These are phyloP conservation scores for Pseudonaja textilis DNA, from an alignment of 2,113 vertebrate species.

Conservation along the genomic window DNA sequence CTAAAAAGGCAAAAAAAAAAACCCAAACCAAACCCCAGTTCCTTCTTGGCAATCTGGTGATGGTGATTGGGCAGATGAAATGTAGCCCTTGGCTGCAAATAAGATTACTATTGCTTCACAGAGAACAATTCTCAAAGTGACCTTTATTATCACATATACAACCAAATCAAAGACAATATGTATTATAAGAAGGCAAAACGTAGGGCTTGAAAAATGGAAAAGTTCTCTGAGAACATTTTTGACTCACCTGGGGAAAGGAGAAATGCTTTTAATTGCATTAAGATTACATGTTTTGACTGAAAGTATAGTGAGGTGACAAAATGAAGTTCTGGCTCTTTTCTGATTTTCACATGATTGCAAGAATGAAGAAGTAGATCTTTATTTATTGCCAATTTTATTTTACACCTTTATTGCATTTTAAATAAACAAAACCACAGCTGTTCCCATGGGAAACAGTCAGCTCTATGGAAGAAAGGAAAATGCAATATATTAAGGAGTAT, in stretches of 20 bases:
- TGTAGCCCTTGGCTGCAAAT: neutral
- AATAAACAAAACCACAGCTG: slow-evolving; percentile 43
- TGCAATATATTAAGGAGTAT: neutral
- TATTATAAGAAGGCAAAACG: neutral
- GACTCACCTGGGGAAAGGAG: neutral
- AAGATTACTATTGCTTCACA: neutral
- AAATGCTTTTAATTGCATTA: neutral
- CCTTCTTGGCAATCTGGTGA: neutral
- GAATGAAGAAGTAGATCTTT: slow-evolving; percentile 50
- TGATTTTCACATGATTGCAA: neutral
- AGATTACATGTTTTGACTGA: neutral
- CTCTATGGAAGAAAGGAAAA: neutral
- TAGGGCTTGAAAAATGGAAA: neutral
- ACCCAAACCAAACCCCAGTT: neutral
- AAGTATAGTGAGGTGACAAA: neutral
- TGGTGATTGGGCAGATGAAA: neutral
- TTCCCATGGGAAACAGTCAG: slow-evolving; percentile 56
- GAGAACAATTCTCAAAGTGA: neutral
- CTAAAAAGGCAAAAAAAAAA: neutral
- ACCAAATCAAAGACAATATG: neutral
- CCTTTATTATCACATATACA: neutral
- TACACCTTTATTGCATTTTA: slow-evolving; percentile 52
- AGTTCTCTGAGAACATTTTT: neutral
- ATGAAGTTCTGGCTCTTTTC: neutral
- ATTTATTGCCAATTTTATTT: slow-evolving; percentile 26